Evolutionary conservation across 2,888 invertebrate genomes (phyloP).

Genomic region (Aethes cnicana): DNA sequence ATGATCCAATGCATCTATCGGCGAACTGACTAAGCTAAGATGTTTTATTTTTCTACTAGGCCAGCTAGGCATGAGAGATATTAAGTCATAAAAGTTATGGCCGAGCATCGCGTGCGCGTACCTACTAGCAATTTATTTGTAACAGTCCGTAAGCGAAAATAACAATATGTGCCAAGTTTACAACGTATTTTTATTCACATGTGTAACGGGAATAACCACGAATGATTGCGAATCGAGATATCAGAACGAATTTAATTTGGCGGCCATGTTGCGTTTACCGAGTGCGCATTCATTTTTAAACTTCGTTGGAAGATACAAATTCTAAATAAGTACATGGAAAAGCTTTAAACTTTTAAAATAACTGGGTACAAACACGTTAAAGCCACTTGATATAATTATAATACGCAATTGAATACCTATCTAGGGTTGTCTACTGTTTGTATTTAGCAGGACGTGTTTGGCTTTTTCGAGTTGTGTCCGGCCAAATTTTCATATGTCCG

Average conservation of each 20-base stretch:
- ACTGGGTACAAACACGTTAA: too few species aligned
- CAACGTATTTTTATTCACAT: constrained; percentile 27
- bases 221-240: constrained; percentile 13
- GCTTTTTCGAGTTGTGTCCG: too few species aligned
- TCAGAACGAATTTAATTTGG: constrained; percentile 3
- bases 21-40: constrained; percentile 6
- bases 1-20: constrained; percentile 1
- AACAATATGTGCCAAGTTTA: constrained; percentile 31
- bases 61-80: constrained; percentile 12
- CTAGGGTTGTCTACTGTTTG: too few species aligned
- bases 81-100: constrained; percentile 14
- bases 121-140: constrained; percentile 29
- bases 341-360: too few species aligned
- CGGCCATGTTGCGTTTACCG: not conserved
- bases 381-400: too few species aligned
- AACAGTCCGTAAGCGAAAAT: constrained; percentile 24
- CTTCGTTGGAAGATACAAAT: too few species aligned
- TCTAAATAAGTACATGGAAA: too few species aligned
- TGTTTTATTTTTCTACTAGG: constrained; percentile 16
- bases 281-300: too few species aligned
- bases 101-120: constrained; percentile 15
- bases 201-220: constrained; percentile 25
- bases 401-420: too few species aligned
- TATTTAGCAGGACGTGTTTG: too few species aligned
- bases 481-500: too few species aligned